Evolutionary conservation across 1,140 invertebrate genomes (phyloP), one percentile per base, ranked within the genome.

Genomic region (Maconellicoccus hirsutus): DNA sequence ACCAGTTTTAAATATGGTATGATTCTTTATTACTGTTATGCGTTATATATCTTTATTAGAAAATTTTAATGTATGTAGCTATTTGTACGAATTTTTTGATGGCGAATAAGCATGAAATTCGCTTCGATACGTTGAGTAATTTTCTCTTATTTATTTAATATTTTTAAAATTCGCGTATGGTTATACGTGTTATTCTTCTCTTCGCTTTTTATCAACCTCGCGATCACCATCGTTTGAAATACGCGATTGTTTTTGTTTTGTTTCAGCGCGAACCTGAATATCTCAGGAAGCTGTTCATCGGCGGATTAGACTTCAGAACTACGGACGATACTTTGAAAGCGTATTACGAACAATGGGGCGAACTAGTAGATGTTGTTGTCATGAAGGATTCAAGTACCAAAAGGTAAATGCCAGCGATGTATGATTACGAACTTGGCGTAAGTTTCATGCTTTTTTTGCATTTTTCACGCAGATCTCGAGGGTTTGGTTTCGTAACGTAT

Each of bases 401-500:
- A 75, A 81, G 89, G 77, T 78, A 74, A 33, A 33, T 33, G 29
- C 29, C 4, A 33, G 29, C 29, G 3, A 12, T 33, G 12, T 6
- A 33, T 12, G 29, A 6, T 33, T 33, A 12, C 52, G n/a, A 19
- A 59, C 21, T 7, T 22, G 16, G 52, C 21, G 21, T 16, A 7
- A 59, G 16, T 59, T 7, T 42, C n/a, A 42, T 42, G 8, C 39
- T 59, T 33, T 33, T 33, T 12, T 6, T 33, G 29, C 12, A 33
- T 33, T 33, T 33, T 33, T 6, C 12, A 33, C 29, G 89, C 71
- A 78, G 81, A 59, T 97, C 94, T 1, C 82, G 95, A 75, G 95
- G 96, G 0, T 98, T 98, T 82, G 95, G 96, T 22, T 98, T 98
- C 80, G 94, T 98, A 59, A 98, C 95, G 1, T 98, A 95, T 79